Evolutionary conservation across 1,140 invertebrate species (phyloP).

Genomic region (Pseudomyrmex cubaensis): DNA sequence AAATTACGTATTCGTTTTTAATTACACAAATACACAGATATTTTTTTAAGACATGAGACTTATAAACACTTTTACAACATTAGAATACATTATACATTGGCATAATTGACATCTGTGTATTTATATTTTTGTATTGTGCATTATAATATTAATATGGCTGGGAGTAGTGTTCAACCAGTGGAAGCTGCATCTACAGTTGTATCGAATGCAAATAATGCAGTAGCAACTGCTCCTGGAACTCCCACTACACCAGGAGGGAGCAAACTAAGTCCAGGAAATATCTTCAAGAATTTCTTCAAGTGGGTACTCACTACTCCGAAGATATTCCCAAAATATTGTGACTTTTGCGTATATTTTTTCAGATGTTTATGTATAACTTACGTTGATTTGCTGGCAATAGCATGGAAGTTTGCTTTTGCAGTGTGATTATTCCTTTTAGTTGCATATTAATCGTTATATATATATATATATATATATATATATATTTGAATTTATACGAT

Average conservation of each 20-base stretch:
- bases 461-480: too few species aligned
- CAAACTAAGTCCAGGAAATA: slow-evolving; percentile 93
- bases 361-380: slow-evolving; percentile 61
- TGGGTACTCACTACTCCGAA: slow-evolving; percentile 84
- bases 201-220: slow-evolving; percentile 84
- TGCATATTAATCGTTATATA: slow-evolving; percentile 50
- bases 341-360: slow-evolving; percentile 61
- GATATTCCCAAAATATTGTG: slow-evolving; percentile 72
- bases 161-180: slow-evolving; percentile 81
- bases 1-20: slow-evolving; percentile 11
- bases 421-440: slow-evolving; percentile 75
- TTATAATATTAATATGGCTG: slow-evolving; percentile 78
- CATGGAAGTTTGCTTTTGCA: slow-evolving; percentile 78
- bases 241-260: slow-evolving; percentile 87
- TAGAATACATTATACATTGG: slow-evolving; percentile 48
- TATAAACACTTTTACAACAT: slow-evolving; percentile 35
- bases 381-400: slow-evolving; percentile 77
- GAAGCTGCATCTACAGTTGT: slow-evolving; percentile 81
- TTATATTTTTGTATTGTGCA: slow-evolving; percentile 67
- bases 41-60: neutral
- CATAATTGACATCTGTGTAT: slow-evolving; percentile 53
- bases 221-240: slow-evolving; percentile 86
- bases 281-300: slow-evolving; percentile 99
- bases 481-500: slow-evolving; percentile 23
- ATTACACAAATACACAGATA: slow-evolving; percentile 3